These are phyloP conservation scores for Xestia rhomboidea DNA, from an alignment of 2,888 invertebrate species.

Conservation along the genomic window DNA sequence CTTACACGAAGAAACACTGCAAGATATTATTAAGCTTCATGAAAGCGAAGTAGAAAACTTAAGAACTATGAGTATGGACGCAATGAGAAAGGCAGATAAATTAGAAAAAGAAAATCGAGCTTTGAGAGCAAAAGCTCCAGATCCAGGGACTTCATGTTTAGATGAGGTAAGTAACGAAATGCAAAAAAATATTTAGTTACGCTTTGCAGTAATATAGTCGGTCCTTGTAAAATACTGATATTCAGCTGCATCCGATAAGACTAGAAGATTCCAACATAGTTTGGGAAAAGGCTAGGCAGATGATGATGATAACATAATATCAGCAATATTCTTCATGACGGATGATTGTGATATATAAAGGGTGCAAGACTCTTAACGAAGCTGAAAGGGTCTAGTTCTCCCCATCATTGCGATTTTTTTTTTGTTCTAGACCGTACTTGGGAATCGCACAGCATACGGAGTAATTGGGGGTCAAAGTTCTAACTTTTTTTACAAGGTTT, in stretches of 20 bases:
- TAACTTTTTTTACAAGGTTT: too few relatives aligned
- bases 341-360: neutral
- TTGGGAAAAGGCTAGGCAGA: neutral
- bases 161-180: slow-evolving; percentile 73
- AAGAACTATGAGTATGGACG: slow-evolving; percentile 86
- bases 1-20: slow-evolving; percentile 88
- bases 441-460: too few relatives aligned
- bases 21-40: slow-evolving; percentile 86
- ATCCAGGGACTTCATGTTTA: slow-evolving; percentile 61
- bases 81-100: slow-evolving; percentile 84
- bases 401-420: too few relatives aligned
- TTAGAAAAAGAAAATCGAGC: slow-evolving; percentile 82
- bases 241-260: neutral
- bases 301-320: neutral
- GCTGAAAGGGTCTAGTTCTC: too few relatives aligned
- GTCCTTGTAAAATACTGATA: neutral
- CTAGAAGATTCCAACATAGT: neutral
- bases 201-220: neutral
- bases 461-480: too few relatives aligned
- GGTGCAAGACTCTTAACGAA: too few relatives aligned
- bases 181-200: neutral
- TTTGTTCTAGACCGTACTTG: too few relatives aligned
- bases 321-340: neutral
- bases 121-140: slow-evolving; percentile 75
- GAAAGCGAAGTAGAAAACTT: slow-evolving; percentile 89